Percentiles rank a stretch among this genome's conserved stretches.
These are phyloP conservation scores for Macaca nemestrina DNA, from an alignment of 2,113 vertebrate species.

Conservation along the genomic window DNA sequence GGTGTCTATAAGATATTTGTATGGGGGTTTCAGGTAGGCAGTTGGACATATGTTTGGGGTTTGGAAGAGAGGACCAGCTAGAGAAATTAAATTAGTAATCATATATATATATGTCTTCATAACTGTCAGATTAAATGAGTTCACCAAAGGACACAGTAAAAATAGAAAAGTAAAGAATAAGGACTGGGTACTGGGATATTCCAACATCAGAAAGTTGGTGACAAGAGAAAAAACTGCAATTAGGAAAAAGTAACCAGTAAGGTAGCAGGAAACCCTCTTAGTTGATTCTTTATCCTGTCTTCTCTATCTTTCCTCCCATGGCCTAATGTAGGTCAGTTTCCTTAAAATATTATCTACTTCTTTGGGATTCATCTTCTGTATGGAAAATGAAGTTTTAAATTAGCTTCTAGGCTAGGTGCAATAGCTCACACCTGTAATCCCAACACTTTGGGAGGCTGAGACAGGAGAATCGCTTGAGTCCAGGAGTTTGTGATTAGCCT, in stretches of 20 bases:
- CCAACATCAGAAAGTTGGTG: background rate
- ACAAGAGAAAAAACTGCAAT: background rate
- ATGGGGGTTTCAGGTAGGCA: background rate
- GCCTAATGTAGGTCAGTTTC: background rate
- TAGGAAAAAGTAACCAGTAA: background rate
- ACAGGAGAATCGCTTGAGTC: no score
- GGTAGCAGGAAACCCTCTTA: background rate
- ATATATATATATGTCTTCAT: background rate
- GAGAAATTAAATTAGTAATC: background rate
- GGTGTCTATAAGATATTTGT: background rate
- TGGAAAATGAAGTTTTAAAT: background rate
- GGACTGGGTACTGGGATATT: background rate
- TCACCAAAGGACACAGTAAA: background rate
- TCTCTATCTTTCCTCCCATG: background rate
- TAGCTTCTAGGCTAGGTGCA: background rate
- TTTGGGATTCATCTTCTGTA: background rate
- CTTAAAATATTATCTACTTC: background rate
- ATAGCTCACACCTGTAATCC: no score
- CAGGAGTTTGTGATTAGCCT: no score
- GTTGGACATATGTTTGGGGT: background rate
- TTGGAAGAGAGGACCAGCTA: background rate
- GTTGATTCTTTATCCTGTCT: background rate
- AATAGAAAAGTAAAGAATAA: background rate
- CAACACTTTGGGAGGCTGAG: no score
- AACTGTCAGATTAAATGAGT: slow-evolving; percentile 14